phyloP scores from a whole-genome alignment of 2,888 invertebrate genomes.

The Gisinianus flammeolus region DNA sequence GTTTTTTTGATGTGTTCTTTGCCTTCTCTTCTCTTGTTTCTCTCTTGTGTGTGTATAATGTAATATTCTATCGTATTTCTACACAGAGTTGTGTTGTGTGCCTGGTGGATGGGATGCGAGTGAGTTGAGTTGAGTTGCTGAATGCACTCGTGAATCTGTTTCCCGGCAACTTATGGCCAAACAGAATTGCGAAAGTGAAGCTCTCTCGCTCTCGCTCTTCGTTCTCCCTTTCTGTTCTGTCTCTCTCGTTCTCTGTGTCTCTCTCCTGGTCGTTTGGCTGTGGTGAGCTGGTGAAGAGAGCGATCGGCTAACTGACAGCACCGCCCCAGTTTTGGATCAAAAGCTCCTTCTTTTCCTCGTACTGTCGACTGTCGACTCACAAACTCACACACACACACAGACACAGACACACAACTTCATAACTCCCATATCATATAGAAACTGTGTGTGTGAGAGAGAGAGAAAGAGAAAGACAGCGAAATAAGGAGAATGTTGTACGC shows the following conservation, averaged over 20 bases:
- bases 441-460: background rate
- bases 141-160: too few species aligned
- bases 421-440: background rate
- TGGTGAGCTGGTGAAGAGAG: too few species aligned
- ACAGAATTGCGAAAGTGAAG: background rate
- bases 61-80: too few species aligned
- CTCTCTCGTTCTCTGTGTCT: background rate
- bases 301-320: too few species aligned
- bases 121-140: too few species aligned
- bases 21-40: too few species aligned
- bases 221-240: background rate
- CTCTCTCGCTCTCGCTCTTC: background rate
- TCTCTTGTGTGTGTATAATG: too few species aligned
- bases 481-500: background rate
- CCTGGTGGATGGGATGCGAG: too few species aligned
- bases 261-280: background rate
- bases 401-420: background rate
- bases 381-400: background rate
- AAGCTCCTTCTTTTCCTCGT: background rate
- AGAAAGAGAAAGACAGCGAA: background rate
- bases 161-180: too few species aligned
- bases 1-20: too few species aligned
- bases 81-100: too few species aligned
- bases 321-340: too few species aligned
- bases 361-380: background rate